phyloP scores from a whole-genome alignment of 2,797 vertebrate species.

The Sternarchorhynchus goeldii region DNA sequence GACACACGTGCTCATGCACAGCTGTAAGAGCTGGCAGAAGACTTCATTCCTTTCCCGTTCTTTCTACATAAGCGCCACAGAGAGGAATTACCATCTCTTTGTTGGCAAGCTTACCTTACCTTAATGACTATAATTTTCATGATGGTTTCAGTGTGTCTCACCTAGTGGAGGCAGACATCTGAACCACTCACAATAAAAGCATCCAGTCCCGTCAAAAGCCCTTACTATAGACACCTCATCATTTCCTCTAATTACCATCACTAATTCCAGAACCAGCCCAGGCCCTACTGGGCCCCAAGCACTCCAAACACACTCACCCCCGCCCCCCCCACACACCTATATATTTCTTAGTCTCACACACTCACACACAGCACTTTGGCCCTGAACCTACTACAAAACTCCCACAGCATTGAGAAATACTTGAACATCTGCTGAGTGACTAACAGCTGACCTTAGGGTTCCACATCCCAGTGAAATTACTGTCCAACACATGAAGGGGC shows the following conservation, averaged over 20 bases:
- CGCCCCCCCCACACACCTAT: background rate
- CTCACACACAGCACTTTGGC: constrained; percentile 23
- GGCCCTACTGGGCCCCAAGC: constrained; percentile 16
- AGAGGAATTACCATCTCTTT: constrained; percentile 50
- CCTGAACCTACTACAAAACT: background rate
- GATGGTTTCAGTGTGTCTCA: constrained; percentile 63
- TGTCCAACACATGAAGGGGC: background rate
- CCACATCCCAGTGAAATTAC: background rate
- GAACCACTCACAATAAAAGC: constrained; percentile 43
- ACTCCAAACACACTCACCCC: constrained; percentile 29
- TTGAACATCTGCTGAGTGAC: constrained; percentile 6
- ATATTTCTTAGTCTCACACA: background rate
- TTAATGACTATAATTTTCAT: constrained; percentile 56
- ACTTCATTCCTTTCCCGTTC: constrained; percentile 30
- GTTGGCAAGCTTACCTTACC: constrained; percentile 46
- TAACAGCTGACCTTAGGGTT: background rate
- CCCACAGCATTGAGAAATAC: background rate
- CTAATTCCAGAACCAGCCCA: constrained; percentile 5
- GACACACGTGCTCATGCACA: constrained; percentile 17
- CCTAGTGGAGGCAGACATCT: constrained; percentile 32
- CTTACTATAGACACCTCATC: constrained; percentile 53
- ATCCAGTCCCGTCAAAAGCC: constrained; percentile 41
- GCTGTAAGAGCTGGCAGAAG: constrained; percentile 57
- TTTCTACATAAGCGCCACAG: constrained; percentile 35
- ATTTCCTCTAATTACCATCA: constrained; percentile 51